Base-by-base conservation (phyloP, 2,113 vertebrate genomes). In the Coracopsis vasa region DNA sequence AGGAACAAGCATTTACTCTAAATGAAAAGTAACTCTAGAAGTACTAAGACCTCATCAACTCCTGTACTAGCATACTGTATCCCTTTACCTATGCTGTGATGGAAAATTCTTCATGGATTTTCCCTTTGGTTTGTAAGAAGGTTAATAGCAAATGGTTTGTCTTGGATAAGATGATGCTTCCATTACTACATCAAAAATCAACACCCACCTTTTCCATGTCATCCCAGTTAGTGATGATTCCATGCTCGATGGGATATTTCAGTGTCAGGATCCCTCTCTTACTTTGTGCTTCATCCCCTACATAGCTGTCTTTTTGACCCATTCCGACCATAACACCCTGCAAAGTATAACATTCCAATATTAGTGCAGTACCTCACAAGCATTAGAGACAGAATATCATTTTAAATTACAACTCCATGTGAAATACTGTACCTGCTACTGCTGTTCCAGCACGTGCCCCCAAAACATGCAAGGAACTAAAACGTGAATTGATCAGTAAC, bases 241-340 rank as follows among this genome's bases (percentile, higher is more conserved):
- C 91, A 7, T 31, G 42, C 41, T 96, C 90, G 31, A 53, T 91
- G 50, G 95, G 88, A 37, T 93, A 86, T 25, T 95, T 88, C 70
- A 95, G 88, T 0, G n/a, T 70, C 78, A 94, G 69, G 75, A 96
- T 94, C 12, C 78, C 93, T 58, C 83, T 87, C 74, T 79, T 77
- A 50, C 71, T 95, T 18, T 84, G 83, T 6, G 88, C 80, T 95
- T 95, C 92, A 61, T 64, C 88, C 31, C 91, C 88, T 53, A 74
- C 51, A 4, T 31, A 92, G 28, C 84, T 96, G 80, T 72, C 88
- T 58, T 97, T 97, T 60, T 90, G 74, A 61, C 74, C 88, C 90
- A 93, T 83, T 98, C 98, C 99, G 97, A 99, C 98, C 98, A 98
- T 98, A 97, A 99, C 98, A 97, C 98, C 98, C 98, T 99, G 89